phyloP scores from a whole-genome alignment of 2,113 vertebrate species.

The Chlorodrepanis virens region DNA sequence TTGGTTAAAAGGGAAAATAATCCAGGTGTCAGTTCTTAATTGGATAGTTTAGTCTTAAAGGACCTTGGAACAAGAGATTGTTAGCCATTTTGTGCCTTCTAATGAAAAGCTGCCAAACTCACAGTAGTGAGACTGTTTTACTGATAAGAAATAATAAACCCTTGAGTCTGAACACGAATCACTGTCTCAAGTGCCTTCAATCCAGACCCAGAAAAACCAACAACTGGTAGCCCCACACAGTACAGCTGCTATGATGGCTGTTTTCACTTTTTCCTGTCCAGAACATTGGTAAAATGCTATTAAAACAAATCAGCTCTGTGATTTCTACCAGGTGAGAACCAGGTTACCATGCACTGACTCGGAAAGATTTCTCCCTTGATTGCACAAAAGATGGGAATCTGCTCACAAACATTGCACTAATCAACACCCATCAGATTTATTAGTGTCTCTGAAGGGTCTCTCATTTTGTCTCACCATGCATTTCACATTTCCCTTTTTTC shows the following conservation, averaged over 20 bases:
- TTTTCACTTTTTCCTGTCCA: neutral
- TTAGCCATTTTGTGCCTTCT: too few species aligned
- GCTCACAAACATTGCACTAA: neutral
- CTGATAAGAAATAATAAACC: too few species aligned
- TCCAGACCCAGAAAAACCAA: too few species aligned
- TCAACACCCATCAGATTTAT: conserved; percentile 27
- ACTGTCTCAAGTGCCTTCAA: too few species aligned
- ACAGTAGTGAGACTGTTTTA: too few species aligned
- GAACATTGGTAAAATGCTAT: neutral
- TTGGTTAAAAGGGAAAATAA: too few species aligned
- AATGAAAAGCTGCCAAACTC: too few species aligned
- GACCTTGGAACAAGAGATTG: too few species aligned
- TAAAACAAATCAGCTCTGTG: neutral
- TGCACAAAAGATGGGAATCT: neutral
- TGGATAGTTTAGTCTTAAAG: too few species aligned
- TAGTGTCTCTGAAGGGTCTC: neutral
- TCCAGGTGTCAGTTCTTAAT: too few species aligned
- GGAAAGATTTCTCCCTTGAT: neutral
- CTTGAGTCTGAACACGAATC: too few species aligned
- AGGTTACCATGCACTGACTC: neutral
- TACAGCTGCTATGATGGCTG: neutral
- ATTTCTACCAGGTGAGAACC: neutral
- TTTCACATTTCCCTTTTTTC: neutral
- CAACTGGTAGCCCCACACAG: too few species aligned
- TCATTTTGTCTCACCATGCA: neutral